phyloP scores from a whole-genome alignment of 2,888 invertebrate species.

The Acrobasis repandana region DNA sequence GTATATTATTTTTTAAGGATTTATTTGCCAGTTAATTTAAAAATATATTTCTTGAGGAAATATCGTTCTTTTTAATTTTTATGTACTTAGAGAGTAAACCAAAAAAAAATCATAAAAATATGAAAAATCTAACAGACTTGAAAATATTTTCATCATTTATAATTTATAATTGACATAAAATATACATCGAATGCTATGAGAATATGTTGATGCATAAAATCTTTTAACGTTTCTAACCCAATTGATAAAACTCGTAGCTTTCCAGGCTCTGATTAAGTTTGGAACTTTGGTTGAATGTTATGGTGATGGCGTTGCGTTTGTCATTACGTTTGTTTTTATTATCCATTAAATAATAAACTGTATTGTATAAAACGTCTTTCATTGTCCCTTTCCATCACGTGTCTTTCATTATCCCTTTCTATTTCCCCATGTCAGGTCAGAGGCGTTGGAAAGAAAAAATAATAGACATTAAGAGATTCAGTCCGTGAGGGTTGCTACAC shows the following conservation, averaged over 20 bases:
- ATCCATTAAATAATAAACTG: conserved; percentile 30
- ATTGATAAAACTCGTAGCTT: not conserved
- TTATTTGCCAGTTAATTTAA: not conserved
- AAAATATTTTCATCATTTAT: conserved; percentile 1
- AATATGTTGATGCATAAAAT: conserved; percentile 22
- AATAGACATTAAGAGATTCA: too few relatives aligned
- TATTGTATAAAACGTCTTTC: conserved; percentile 26
- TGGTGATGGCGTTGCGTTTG: conserved; percentile 25
- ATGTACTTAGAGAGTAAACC: not conserved
- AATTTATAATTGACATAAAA: not conserved
- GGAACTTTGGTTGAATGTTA: conserved; percentile 27
- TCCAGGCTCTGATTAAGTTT: conserved; percentile 23
- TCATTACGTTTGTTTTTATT: conserved; percentile 27
- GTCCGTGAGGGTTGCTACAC: too few relatives aligned
- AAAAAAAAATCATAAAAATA: not conserved
- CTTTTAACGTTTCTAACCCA: conserved; percentile 6
- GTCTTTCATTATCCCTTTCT: too few relatives aligned
- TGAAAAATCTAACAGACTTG: not conserved
- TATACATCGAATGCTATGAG: not conserved
- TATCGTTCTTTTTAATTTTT: not conserved
- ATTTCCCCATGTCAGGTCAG: too few relatives aligned
- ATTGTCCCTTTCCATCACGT: too few relatives aligned
- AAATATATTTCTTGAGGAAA: not conserved
- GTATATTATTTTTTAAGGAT: not conserved
- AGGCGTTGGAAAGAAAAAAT: too few relatives aligned